These are phyloP conservation scores for Euplagia quadripunctaria DNA, from an alignment of 2,888 invertebrate species.

Conservation along the genomic window DNA sequence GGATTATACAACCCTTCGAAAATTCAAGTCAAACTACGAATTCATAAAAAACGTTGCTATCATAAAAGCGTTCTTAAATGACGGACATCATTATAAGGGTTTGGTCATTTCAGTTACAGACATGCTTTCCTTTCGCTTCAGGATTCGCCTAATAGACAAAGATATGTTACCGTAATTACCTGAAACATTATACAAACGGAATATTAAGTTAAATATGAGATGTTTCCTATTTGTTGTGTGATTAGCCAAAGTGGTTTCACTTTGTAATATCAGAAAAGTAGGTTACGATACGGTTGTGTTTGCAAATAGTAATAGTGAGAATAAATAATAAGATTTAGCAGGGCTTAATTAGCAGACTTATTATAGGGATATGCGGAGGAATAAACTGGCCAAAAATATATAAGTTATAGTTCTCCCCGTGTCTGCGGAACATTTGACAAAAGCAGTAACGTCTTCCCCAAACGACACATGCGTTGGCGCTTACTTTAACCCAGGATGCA, in stretches of 20 bases:
- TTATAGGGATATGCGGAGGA: background rate
- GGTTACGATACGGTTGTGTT: background rate
- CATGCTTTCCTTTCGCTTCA: background rate
- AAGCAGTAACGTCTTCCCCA: no score
- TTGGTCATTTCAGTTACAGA: slow-evolving; percentile 29
- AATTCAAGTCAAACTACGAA: slow-evolving; percentile 15
- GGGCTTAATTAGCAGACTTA: background rate
- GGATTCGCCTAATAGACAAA: slow-evolving; percentile 9
- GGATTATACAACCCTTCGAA: background rate
- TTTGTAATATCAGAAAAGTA: slow-evolving; percentile 13
- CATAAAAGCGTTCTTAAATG: slow-evolving; percentile 59
- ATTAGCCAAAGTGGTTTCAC: slow-evolving; percentile 34
- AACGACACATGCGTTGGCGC: no score
- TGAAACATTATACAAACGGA: slow-evolving; percentile 22
- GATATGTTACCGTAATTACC: slow-evolving; percentile 26
- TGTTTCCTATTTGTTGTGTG: slow-evolving; percentile 19
- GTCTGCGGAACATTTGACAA: no score
- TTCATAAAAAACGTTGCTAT: slow-evolving; percentile 48
- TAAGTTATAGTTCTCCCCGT: no score
- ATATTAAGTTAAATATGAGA: slow-evolving; percentile 31
- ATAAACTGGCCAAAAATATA: no score
- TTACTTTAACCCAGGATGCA: no score
- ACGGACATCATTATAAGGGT: slow-evolving; percentile 60
- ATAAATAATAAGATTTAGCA: background rate
- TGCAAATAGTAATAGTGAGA: background rate